Percentiles rank a stretch among this genome's conserved stretches.
Evolutionary conservation across 1,140 invertebrate species (phyloP).

Genomic region (Wasmannia auropunctata): DNA sequence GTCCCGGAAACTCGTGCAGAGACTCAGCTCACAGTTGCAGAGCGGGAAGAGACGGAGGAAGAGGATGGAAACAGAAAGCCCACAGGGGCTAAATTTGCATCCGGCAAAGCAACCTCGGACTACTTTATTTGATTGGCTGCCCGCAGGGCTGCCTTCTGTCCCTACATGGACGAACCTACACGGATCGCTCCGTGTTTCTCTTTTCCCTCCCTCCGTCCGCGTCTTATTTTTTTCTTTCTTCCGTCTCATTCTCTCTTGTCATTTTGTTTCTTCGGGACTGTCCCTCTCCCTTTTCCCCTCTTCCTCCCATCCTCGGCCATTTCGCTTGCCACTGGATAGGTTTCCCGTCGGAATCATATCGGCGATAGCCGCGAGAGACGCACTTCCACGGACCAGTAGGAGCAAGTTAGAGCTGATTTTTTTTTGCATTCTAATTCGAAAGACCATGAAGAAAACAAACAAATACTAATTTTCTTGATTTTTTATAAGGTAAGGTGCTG

Average conservation of each 20-base stretch:
- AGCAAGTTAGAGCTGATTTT: conserved; percentile 38
- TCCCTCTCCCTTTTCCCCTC: neutral
- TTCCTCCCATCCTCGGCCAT: neutral
- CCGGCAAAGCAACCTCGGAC: conserved; percentile 77
- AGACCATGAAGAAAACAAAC: conserved; percentile 10
- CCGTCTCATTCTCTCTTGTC: neutral
- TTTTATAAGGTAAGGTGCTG: neutral
- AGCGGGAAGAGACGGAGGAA: neutral
- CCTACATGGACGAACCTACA: conserved; percentile 57
- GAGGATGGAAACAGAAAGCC: conserved; percentile 70
- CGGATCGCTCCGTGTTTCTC: conserved; percentile 43
- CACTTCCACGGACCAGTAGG: neutral
- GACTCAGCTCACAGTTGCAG: conserved; percentile 49
- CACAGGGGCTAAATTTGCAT: conserved; percentile 77
- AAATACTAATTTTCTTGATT: conserved; percentile 51
- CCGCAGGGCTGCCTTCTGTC: conserved; percentile 72
- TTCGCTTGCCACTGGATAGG: neutral
- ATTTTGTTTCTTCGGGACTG: conserved; percentile 40
- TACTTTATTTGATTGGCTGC: conserved; percentile 81
- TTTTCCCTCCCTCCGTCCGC: neutral
- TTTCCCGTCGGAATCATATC: conserved; percentile 6
- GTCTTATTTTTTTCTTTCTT: conserved; percentile 9
- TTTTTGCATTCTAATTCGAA: conserved; percentile 51
- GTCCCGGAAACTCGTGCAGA: conserved; percentile 66
- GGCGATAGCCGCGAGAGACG: conserved; percentile 30